A percentile compares a stretch with the other conserved stretches of the same genome.
Evolutionary conservation across 1,140 invertebrate genomes (phyloP).

Genomic region (Atta cephalotes): DNA sequence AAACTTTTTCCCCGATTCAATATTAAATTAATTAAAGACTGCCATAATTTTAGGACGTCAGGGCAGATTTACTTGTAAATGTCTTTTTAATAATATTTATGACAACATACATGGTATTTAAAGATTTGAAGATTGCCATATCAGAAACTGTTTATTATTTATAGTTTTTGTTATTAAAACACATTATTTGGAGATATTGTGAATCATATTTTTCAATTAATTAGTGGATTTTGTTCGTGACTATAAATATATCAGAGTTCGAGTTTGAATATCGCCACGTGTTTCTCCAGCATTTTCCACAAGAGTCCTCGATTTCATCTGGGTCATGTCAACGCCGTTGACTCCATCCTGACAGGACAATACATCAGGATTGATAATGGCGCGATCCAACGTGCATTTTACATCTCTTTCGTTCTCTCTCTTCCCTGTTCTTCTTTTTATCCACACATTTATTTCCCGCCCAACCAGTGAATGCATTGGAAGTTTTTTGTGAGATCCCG

Average conservation of each 20-base stretch:
- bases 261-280: constrained; percentile 35
- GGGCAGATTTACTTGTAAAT: not conserved
- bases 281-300: constrained; percentile 64
- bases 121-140: not conserved
- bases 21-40: not conserved
- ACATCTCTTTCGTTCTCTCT: constrained; percentile 60
- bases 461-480: constrained; percentile 61
- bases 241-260: constrained; percentile 53
- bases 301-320: constrained; percentile 77
- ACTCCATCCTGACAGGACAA: constrained; percentile 73
- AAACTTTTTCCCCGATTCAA: no score
- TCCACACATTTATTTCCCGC: constrained; percentile 65
- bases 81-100: not conserved
- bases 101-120: not conserved
- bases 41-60: not conserved
- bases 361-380: constrained; percentile 75
- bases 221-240: constrained; percentile 29
- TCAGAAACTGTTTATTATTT: not conserved
- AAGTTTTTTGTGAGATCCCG: constrained; percentile 54
- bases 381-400: constrained; percentile 65
- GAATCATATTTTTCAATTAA: constrained; percentile 36
- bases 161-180: not conserved
- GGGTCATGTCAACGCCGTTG: constrained; percentile 77
- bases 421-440: constrained; percentile 53
- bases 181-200: not conserved